Percentiles rank a stretch among this genome's conserved stretches.
phyloP scores from a whole-genome alignment of 2,888 invertebrate species.

The Agrotis ipsilon region DNA sequence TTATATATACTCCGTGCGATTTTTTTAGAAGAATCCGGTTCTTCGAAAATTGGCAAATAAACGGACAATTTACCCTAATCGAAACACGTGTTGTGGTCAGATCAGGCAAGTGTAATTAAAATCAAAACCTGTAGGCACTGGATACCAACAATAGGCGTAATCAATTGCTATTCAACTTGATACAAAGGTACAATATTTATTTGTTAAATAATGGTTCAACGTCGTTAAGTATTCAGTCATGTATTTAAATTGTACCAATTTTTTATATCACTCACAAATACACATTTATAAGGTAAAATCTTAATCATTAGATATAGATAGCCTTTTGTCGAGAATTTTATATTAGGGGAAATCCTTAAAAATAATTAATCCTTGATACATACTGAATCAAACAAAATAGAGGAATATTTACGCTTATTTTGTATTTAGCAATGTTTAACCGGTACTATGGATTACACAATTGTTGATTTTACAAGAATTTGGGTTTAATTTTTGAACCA shows the following conservation, averaged over 20 bases:
- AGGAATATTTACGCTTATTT: too few species aligned
- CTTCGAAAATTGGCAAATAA: conserved; percentile 41
- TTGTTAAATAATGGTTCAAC: neutral
- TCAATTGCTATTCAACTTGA: neutral
- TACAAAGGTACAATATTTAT: neutral
- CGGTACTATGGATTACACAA: too few species aligned
- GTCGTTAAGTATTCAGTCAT: neutral
- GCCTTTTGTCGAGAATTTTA: neutral
- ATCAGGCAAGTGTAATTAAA: conserved; percentile 14
- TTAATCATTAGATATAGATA: too few species aligned
- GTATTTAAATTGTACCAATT: neutral
- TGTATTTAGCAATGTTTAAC: too few species aligned
- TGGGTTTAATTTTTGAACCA: too few species aligned
- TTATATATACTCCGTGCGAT: too few species aligned
- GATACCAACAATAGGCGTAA: neutral
- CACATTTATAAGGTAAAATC: too few species aligned
- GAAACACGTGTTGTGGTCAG: conserved; percentile 1
- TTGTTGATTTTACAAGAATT: too few species aligned
- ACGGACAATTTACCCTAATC: conserved; percentile 34
- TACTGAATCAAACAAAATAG: too few species aligned
- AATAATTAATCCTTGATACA: too few species aligned
- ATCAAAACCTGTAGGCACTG: conserved; percentile 21
- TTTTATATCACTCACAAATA: neutral
- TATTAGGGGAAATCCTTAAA: neutral
- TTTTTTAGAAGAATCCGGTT: conserved; percentile 36